Base-by-base conservation (phyloP, 2,113 vertebrate species). In the Lampris incognitus region DNA sequence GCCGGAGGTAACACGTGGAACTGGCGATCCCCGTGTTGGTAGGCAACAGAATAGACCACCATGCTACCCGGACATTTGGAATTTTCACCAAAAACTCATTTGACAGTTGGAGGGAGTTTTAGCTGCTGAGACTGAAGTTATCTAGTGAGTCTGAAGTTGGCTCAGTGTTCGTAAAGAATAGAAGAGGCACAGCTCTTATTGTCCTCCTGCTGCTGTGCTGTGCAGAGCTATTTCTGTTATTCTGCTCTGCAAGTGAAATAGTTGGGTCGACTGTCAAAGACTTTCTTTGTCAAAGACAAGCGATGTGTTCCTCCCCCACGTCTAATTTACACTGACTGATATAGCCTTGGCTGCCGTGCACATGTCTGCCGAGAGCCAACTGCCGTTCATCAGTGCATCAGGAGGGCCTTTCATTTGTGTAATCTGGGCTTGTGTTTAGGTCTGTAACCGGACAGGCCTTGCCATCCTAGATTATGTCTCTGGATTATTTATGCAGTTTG, bases 261-360 rank as follows among this genome's bases (percentile, higher is more conserved):
- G 38, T 64, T 3, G 9, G 9, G 52, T 50, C 38, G 44, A n/a
- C 41, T 36, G 42, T 55, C 48, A 55, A 37, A 58, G 41, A 69
- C 60, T 49, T 9, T 24, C 24, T 24, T 24, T 24, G 24, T 24
- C 24, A 69, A 64, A 49, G 69, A 83, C 64, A 63, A 69, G 38
- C 59, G 60, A 62, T 50, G 72, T 78, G 77, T 76, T 68, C 58
- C 50, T 57, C 70, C 57, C 57, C 51, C 48, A 54, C 68, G 48
- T 8, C 70, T 72, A 38, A 87, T 78, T 75, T 46, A 11, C 41
- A 46, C 46, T 70, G 79, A 84, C 84, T 83, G 70, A 24, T 24
- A 24, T 24, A 70, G 66, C 63, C 36, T 51, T 55, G 50, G 78
- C 75, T 63, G 42, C 9, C 41, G 6, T 73, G 72, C 59, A 5